Evolutionary conservation across 2,888 invertebrate species (phyloP).

Genomic region (Chymomyza procnemis): DNA sequence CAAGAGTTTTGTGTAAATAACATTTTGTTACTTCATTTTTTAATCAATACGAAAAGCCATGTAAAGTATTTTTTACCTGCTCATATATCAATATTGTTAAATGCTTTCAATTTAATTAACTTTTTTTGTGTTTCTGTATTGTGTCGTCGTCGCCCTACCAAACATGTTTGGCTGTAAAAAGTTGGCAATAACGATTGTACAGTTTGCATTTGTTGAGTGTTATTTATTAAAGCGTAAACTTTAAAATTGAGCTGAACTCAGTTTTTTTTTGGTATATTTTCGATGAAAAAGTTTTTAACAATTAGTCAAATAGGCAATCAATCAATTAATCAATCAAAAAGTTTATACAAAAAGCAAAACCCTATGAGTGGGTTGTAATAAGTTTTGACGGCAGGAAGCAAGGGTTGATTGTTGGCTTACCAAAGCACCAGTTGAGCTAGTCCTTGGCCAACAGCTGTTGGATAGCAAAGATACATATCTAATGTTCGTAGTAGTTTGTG

Average conservation of each 20-base stretch:
- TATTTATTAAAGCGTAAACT: neutral
- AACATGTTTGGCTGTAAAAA: neutral
- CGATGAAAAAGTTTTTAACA: neutral
- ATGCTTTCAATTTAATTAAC: slow-evolving; percentile 69
- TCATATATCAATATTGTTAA: slow-evolving; percentile 27
- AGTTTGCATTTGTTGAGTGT: neutral
- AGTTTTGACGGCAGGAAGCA: too few species aligned
- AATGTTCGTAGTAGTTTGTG: slow-evolving; percentile 48
- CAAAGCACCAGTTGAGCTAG: neutral
- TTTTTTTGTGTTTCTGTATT: too few species aligned
- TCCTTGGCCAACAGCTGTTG: neutral
- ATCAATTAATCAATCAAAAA: neutral
- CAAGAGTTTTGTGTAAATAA: slow-evolving; percentile 20
- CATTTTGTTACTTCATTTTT: slow-evolving; percentile 8
- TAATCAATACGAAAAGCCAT: neutral
- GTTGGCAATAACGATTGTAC: neutral
- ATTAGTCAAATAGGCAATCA: neutral
- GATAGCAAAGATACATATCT: slow-evolving; percentile 51
- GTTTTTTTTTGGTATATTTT: too few species aligned
- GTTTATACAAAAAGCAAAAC: neutral
- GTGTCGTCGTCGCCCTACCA: too few species aligned
- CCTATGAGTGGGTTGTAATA: neutral
- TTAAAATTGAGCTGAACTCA: neutral
- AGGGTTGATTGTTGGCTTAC: neutral
- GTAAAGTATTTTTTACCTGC: neutral